A percentile compares a stretch with the other conserved stretches of the same genome.
Conservation (phyloP, 2,888 invertebrate species). For the Lycophotia porphyrea region DNA sequence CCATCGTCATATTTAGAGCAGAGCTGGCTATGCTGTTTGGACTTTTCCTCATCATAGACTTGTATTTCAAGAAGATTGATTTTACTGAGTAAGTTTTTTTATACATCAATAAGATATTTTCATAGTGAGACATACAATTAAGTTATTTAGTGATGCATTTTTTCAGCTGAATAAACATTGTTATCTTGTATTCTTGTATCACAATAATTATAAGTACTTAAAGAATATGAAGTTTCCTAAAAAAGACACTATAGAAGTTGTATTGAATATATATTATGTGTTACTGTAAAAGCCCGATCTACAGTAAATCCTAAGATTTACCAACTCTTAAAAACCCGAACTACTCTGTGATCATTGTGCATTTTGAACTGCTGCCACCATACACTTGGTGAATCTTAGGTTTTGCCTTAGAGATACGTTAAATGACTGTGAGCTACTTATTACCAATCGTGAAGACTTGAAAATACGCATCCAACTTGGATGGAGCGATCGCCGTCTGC, state of each 20-base stretch:
- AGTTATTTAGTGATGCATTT: not conserved
- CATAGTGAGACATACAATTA: not conserved
- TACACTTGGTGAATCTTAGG: no score
- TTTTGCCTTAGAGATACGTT: no score
- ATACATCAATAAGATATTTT: not conserved
- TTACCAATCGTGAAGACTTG: no score
- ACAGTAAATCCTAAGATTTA: no score
- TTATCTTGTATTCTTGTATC: not conserved
- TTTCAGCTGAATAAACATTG: slow-evolving; percentile 14
- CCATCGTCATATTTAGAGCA: slow-evolving; percentile 96
- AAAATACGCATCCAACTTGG: no score
- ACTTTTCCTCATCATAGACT: slow-evolving; percentile 94
- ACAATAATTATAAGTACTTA: not conserved
- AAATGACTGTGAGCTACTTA: no score
- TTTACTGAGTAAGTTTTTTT: slow-evolving; percentile 73
- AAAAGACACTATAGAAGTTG: not conserved
- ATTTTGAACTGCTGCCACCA: no score
- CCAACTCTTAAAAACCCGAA: no score
- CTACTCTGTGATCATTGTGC: no score
- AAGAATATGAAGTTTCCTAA: not conserved
- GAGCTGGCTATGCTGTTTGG: slow-evolving; percentile 97
- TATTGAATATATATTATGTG: not conserved
- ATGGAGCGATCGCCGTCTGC: no score
- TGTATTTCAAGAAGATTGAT: slow-evolving; percentile 92
- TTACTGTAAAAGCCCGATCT: not conserved